phyloP scores from a whole-genome alignment of 2,797 vertebrate genomes.

The Orestias chungarensis region DNA sequence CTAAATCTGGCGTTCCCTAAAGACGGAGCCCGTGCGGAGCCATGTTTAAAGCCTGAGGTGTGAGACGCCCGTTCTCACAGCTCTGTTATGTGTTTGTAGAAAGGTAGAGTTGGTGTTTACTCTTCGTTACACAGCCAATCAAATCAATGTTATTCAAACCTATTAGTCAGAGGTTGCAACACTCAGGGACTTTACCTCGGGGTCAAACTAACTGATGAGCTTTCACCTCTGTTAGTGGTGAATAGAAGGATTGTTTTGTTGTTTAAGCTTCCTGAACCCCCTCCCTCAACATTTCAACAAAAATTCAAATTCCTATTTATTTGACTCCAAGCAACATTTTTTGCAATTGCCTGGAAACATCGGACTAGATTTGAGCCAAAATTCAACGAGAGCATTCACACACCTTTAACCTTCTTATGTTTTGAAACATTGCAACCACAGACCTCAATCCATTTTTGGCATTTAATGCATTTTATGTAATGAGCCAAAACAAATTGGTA shows the following conservation, averaged over 20 bases:
- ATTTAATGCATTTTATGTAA: background rate
- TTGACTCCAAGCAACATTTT: background rate
- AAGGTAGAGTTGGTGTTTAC: constrained; percentile 28
- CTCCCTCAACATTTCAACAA: background rate
- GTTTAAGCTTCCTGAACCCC: constrained; percentile 16
- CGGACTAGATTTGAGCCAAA: background rate
- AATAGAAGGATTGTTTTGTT: constrained; percentile 28
- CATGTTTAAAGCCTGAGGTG: constrained; percentile 67
- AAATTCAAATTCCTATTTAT: background rate
- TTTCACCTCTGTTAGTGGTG: constrained; percentile 42
- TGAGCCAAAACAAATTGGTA: background rate
- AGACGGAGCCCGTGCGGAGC: constrained; percentile 61
- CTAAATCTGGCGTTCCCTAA: constrained; percentile 78
- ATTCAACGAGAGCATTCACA: background rate
- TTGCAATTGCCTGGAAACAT: background rate
- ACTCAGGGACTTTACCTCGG: constrained; percentile 53
- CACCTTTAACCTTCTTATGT: background rate
- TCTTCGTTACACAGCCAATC: constrained; percentile 48
- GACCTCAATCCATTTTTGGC: background rate
- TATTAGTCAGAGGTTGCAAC: constrained; percentile 69
- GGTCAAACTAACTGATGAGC: constrained; percentile 58
- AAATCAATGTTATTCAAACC: constrained; percentile 75
- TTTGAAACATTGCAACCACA: background rate
- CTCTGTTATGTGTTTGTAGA: constrained; percentile 12
- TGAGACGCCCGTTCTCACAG: constrained; percentile 27